A percentile compares a stretch with the other conserved stretches of the same genome.
Evolutionary conservation across 2,888 invertebrate genomes (phyloP).

Genomic region (Melanostoma scalare): DNA sequence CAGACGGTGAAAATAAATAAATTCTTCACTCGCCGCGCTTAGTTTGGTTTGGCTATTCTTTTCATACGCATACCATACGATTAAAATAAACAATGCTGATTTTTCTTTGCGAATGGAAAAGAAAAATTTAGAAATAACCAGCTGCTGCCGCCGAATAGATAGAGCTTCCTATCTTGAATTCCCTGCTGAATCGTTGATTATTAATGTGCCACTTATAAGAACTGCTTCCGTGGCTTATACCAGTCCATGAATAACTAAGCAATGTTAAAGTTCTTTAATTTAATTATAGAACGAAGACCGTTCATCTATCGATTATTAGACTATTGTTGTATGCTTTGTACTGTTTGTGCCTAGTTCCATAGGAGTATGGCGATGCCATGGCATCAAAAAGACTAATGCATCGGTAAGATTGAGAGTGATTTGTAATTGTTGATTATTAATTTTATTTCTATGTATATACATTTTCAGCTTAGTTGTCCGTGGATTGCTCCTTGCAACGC

Average conservation of each 20-base stretch:
- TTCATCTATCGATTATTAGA: slow-evolving; percentile 52
- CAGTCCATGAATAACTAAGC: slow-evolving; percentile 19
- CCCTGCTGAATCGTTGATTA: too few species aligned
- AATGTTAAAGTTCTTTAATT: slow-evolving; percentile 59
- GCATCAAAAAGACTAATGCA: slow-evolving; percentile 58
- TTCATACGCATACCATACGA: too few species aligned
- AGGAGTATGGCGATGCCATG: slow-evolving; percentile 52
- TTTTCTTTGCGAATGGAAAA: too few species aligned
- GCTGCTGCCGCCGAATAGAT: not conserved
- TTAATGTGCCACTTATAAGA: too few species aligned
- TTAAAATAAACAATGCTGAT: too few species aligned
- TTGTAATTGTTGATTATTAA: not conserved
- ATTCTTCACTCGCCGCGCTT: too few species aligned
- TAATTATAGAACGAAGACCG: slow-evolving; percentile 60
- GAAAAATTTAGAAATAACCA: slow-evolving; percentile 22
- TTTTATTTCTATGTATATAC: not conserved
- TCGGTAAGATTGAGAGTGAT: slow-evolving; percentile 38
- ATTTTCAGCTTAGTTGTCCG: slow-evolving; percentile 77
- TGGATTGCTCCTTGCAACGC: slow-evolving; percentile 76
- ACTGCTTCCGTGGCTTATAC: not conserved
- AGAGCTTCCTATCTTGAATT: too few species aligned
- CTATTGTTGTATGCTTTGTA: slow-evolving; percentile 12
- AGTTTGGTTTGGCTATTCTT: too few species aligned
- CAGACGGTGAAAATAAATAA: too few species aligned
- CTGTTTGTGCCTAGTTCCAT: not conserved